Conservation (phyloP, 2,113 vertebrate genomes). For the Hystrix brachyura region DNA sequence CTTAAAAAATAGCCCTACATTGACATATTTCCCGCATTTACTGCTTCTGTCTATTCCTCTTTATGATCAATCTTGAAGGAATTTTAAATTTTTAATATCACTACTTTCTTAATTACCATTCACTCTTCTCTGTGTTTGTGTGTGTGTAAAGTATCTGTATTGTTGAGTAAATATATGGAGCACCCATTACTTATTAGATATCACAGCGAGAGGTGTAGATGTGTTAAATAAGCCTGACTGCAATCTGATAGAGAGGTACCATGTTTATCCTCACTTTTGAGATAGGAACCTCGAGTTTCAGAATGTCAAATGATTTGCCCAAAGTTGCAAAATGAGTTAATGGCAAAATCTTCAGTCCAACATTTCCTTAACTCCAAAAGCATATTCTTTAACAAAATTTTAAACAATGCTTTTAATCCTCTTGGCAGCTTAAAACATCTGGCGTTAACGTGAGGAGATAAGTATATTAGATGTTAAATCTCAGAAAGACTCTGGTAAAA, state of each 20-base stretch:
- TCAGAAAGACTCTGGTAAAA: background rate
- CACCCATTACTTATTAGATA: background rate
- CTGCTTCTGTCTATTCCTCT: background rate
- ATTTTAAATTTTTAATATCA: background rate
- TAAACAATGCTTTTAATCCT: background rate
- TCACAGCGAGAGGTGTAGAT: background rate
- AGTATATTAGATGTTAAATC: background rate
- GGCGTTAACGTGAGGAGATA: background rate
- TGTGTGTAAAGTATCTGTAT: background rate
- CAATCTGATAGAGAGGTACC: background rate
- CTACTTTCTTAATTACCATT: background rate
- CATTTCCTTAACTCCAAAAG: background rate
- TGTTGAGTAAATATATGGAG: background rate
- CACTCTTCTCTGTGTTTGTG: fast-evolving
- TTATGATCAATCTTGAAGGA: background rate
- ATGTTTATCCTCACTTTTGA: background rate
- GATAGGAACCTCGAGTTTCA: background rate
- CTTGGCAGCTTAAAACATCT: background rate
- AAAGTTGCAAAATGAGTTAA: background rate
- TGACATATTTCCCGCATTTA: background rate
- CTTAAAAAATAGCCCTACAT: background rate
- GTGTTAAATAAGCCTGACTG: background rate
- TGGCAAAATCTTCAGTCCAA: background rate
- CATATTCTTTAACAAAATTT: background rate
- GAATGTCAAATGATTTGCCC: background rate